These are phyloP conservation scores for Mormyrops attenuatus DNA, from an alignment of 2,797 vertebrate species.

Conservation along the genomic window DNA sequence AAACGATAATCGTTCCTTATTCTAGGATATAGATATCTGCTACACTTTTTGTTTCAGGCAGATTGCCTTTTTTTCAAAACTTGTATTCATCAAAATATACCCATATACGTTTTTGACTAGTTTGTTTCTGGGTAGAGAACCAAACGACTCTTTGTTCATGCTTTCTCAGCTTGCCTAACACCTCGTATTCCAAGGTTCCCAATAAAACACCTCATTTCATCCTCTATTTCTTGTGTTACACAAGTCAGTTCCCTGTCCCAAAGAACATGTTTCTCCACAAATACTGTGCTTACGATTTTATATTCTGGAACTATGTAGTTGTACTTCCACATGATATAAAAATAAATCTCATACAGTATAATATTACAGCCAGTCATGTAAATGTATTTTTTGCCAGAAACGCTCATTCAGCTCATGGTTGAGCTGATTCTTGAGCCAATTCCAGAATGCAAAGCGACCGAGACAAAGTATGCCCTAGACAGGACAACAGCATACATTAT, in stretches of 20 bases:
- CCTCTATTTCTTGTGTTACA: neutral
- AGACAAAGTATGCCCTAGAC: neutral
- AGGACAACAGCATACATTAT: neutral
- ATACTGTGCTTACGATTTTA: neutral
- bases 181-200: neutral
- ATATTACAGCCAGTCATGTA: neutral
- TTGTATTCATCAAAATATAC: neutral
- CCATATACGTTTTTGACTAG: neutral
- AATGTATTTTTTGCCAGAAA: neutral
- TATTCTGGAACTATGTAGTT: neutral
- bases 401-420: neutral
- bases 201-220: neutral
- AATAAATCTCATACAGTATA: neutral
- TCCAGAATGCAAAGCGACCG: neutral
- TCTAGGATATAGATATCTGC: neutral
- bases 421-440: neutral
- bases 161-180: neutral
- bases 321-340: neutral
- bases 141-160: neutral
- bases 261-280: neutral
- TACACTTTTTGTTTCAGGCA: neutral
- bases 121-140: neutral
- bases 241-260: neutral
- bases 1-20: neutral
- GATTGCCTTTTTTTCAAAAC: neutral